Evolutionary conservation across 2,888 invertebrate species (phyloP).

Genomic region (Torymus auratus): DNA sequence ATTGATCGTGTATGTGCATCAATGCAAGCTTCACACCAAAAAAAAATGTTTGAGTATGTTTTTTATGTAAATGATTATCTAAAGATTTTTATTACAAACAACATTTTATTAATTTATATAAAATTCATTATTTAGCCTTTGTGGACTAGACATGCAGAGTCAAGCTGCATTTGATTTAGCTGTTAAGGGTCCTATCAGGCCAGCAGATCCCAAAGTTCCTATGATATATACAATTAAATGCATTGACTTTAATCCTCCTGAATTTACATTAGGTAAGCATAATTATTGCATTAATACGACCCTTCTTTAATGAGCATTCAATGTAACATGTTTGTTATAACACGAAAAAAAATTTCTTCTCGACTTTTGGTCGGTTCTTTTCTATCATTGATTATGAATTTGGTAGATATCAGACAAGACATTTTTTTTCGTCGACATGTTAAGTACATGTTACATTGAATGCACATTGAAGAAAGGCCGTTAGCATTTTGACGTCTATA

Average conservation of each 20-base stretch:
- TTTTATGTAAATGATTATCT: slow-evolving; percentile 20
- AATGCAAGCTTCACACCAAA: slow-evolving; percentile 91
- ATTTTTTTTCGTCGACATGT: too few species aligned
- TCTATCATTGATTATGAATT: too few species aligned
- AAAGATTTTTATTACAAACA: slow-evolving; percentile 40
- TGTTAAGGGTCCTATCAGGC: slow-evolving; percentile 87
- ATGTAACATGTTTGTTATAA: too few species aligned
- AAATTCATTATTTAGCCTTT: slow-evolving; percentile 78
- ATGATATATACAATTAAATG: slow-evolving; percentile 92
- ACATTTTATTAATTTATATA: slow-evolving; percentile 48
- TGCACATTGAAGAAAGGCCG: too few species aligned
- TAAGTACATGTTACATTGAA: too few species aligned
- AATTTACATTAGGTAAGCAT: slow-evolving; percentile 87
- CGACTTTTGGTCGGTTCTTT: too few species aligned
- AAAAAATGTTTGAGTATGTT: slow-evolving; percentile 89
- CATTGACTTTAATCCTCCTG: slow-evolving; percentile 87
- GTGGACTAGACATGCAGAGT: slow-evolving; percentile 89
- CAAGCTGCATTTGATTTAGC: slow-evolving; percentile 95
- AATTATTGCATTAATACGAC: too few species aligned
- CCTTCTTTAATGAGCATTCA: too few species aligned
- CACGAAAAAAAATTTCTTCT: too few species aligned
- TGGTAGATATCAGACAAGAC: too few species aligned
- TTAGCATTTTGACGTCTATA: slow-evolving; percentile 20
- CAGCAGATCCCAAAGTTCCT: slow-evolving; percentile 83
- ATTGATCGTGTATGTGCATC: slow-evolving; percentile 87